These are phyloP conservation scores for Octopus sinensis DNA, from an alignment of 1,140 invertebrate genomes.

Conservation along the genomic window DNA sequence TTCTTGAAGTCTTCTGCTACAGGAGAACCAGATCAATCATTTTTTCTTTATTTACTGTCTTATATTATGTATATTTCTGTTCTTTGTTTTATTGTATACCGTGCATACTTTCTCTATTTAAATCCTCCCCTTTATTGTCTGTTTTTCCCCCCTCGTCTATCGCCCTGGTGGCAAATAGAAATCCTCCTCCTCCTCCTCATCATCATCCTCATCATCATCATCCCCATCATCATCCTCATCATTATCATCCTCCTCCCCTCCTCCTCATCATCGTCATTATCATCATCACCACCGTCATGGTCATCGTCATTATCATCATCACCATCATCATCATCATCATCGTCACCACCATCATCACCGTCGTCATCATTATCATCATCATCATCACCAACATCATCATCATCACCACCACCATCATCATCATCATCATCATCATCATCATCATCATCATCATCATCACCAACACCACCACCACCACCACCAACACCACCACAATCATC, in stretches of 20 bases:
- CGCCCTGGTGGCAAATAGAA: too few relatives aligned
- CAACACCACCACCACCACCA: conserved; percentile 10
- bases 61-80: too few relatives aligned
- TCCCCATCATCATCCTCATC: conserved; percentile 8
- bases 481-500: background rate
- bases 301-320: conserved; percentile 13
- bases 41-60: too few relatives aligned
- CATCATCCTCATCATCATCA: conserved; percentile 14
- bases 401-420: conserved; percentile 14
- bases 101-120: too few relatives aligned
- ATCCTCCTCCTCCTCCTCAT: too few relatives aligned
- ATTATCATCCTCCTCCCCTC: too few relatives aligned
- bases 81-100: too few relatives aligned
- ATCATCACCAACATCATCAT: conserved; percentile 6
- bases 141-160: too few relatives aligned
- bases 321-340: background rate
- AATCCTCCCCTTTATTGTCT: too few relatives aligned
- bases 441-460: background rate
- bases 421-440: conserved; percentile 5
- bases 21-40: too few relatives aligned
- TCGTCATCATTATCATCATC: background rate
- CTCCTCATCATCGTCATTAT: conserved; percentile 9
- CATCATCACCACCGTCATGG: background rate
- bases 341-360: conserved; percentile 7
- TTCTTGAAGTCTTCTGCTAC: too few relatives aligned